phyloP scores from a whole-genome alignment of 1,140 invertebrate species.

The Penaeus indicus region DNA sequence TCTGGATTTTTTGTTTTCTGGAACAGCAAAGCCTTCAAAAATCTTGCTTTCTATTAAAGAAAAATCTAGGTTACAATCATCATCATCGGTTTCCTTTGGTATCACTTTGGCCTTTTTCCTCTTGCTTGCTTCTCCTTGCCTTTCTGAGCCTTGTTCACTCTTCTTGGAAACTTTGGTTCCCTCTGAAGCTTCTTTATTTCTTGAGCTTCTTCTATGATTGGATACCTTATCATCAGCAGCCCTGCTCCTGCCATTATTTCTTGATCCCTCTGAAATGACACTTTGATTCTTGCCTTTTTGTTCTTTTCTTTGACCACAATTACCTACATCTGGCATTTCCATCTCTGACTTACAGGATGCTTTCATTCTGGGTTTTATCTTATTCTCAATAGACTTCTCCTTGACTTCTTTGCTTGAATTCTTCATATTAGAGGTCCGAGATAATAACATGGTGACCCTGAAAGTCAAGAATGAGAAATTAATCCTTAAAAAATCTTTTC shows the following conservation, averaged over 20 bases:
- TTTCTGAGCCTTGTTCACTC: neutral
- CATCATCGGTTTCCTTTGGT: constrained; percentile 18
- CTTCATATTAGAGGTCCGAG: no score
- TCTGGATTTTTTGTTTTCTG: constrained; percentile 1
- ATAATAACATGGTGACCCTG: no score
- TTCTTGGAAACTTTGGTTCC: neutral
- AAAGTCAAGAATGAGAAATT: no score
- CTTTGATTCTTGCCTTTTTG: no score
- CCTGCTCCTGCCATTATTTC: neutral
- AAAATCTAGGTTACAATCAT: constrained; percentile 46
- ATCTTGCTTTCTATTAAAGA: constrained; percentile 61
- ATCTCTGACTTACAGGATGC: no score
- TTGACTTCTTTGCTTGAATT: no score
- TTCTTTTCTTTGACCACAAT: no score
- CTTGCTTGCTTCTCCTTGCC: neutral
- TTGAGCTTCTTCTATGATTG: neutral
- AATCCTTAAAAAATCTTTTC: no score
- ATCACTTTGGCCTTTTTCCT: neutral
- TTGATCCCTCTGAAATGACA: no score
- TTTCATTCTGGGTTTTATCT: no score
- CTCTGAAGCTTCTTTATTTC: neutral
- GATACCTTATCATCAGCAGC: neutral
- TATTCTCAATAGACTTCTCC: no score
- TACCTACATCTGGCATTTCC: no score
- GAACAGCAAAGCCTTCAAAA: constrained; percentile 47